A percentile compares a stretch with the other conserved stretches of the same genome.
Conservation (phyloP, 2,797 vertebrate genomes). For the Gymnopithys bicolor region DNA sequence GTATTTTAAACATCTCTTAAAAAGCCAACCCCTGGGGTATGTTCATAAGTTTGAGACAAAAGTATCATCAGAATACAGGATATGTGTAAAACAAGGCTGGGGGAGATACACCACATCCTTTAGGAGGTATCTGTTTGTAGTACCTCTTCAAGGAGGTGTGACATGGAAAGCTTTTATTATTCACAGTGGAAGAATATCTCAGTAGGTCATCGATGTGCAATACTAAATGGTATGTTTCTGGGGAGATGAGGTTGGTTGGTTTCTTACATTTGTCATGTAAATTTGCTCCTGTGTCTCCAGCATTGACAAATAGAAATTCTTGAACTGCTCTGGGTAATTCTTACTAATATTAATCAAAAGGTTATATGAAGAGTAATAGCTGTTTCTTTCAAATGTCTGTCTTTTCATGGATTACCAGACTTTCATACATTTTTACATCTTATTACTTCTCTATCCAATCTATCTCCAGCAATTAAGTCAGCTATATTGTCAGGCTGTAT, state of each 20-base stretch:
- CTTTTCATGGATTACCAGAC: neutral
- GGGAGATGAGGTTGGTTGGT: neutral
- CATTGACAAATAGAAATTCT: neutral
- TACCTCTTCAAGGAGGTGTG: neutral
- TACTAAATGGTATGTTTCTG: neutral
- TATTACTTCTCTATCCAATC: neutral
- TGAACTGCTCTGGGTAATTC: neutral
- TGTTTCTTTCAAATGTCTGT: neutral
- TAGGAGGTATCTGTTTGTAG: neutral
- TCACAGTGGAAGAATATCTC: neutral
- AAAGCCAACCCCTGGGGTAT: neutral
- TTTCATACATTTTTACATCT: neutral
- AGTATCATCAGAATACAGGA: neutral
- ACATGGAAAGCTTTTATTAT: neutral
- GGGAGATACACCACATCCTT: neutral
- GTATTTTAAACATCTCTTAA: neutral
- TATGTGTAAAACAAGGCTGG: neutral
- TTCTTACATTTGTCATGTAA: neutral
- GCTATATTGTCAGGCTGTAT: neutral
- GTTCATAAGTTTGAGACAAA: neutral
- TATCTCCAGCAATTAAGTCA: neutral
- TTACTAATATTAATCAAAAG: neutral
- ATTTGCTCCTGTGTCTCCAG: neutral
- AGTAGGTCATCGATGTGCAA: neutral
- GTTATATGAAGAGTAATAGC: neutral